These are phyloP conservation scores for Unio delphinus DNA, from an alignment of 2,888 invertebrate genomes.

Conservation along the genomic window DNA sequence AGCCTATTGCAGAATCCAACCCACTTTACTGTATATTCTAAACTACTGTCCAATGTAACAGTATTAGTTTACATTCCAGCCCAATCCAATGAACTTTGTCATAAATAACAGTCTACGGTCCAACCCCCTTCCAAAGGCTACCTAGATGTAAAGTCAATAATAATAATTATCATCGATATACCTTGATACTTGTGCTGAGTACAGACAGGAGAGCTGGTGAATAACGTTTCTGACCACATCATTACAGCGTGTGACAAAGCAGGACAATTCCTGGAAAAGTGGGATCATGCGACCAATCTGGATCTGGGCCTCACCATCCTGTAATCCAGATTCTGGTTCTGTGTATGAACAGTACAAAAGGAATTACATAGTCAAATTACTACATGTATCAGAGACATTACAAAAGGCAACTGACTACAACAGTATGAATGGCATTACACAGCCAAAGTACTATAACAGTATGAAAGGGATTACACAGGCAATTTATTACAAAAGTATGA, in stretches of 20 bases:
- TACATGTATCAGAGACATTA: not conserved
- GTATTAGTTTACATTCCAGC: too few relatives aligned
- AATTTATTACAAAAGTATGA: not conserved
- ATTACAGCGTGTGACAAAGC: constrained; percentile 81
- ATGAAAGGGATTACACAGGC: too few relatives aligned
- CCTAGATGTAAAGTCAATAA: not conserved
- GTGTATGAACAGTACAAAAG: constrained; percentile 8
- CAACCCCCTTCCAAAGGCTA: too few relatives aligned
- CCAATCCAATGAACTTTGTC: too few relatives aligned
- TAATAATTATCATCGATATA: constrained; percentile 19
- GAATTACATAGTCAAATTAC: not conserved
- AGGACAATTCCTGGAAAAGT: constrained; percentile 75
- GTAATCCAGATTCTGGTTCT: constrained; percentile 66
- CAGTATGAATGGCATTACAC: not conserved
- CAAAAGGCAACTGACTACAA: not conserved
- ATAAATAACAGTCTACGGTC: too few relatives aligned
- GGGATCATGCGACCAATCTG: constrained; percentile 74
- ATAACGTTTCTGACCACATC: constrained; percentile 82
- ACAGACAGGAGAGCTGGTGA: constrained; percentile 82
- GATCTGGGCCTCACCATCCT: constrained; percentile 73
- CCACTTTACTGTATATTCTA: too few relatives aligned
- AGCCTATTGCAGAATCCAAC: too few relatives aligned
- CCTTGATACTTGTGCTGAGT: constrained; percentile 50
- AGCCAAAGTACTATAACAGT: not conserved
- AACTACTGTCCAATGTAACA: too few relatives aligned